Conservation (phyloP, 2,797 vertebrate genomes). For the Astyanax mexicanus region DNA sequence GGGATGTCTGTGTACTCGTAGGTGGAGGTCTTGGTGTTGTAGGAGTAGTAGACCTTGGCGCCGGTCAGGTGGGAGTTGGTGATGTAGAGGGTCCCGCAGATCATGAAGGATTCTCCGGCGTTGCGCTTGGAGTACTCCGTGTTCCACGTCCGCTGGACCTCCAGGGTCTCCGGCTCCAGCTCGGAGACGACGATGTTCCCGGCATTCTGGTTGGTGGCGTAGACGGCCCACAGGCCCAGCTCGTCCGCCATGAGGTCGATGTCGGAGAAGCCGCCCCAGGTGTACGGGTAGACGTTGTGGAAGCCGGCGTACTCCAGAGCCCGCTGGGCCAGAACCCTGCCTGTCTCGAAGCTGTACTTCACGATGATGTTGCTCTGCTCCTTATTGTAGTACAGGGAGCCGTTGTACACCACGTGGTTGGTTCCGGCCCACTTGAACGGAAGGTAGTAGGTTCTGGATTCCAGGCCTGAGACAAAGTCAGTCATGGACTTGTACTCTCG, state of each 20-base stretch:
- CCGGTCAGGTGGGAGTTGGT: conserved; percentile 97
- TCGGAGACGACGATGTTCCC: conserved; percentile 97
- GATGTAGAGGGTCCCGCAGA: conserved; percentile 89
- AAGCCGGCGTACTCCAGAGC: conserved; percentile 96
- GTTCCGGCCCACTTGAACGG: conserved; percentile 99
- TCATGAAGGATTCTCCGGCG: neutral
- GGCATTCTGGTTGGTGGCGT: conserved; percentile 97
- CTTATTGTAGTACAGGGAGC: conserved; percentile 98
- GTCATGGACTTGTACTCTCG: conserved; percentile 92
- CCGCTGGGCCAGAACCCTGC: conserved; percentile 89
- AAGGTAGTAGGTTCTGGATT: conserved; percentile 95
- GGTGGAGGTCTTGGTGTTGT: conserved; percentile 93
- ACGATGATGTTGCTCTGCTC: conserved; percentile 99
- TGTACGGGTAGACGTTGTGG: conserved; percentile 97
- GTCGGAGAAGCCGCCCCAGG: conserved; percentile 96
- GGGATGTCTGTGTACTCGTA: conserved; percentile 98
- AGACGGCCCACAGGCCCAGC: conserved; percentile 95
- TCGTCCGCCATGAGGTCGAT: conserved; percentile 98
- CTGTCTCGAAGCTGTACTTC: conserved; percentile 94
- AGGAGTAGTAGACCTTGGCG: conserved; percentile 97
- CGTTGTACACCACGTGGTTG: conserved; percentile 97
- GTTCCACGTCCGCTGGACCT: conserved; percentile 93
- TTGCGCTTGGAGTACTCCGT: conserved; percentile 63
- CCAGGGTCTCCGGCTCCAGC: conserved; percentile 90
- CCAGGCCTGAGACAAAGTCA: conserved; percentile 91